Base-by-base conservation (phyloP, 23 tunicate genomes). In the Trididemnum clinides region DNA sequence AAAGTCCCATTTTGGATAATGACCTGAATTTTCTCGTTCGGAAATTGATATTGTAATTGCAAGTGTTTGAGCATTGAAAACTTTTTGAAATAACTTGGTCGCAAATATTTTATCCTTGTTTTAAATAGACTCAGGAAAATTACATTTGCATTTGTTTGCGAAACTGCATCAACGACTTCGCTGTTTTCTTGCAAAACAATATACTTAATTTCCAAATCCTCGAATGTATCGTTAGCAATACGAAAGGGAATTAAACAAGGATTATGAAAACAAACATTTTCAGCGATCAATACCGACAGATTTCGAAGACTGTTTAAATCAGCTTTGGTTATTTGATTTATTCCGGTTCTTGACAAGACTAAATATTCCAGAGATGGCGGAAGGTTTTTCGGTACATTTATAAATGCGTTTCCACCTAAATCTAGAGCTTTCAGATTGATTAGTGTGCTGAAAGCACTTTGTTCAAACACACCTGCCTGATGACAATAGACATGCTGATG, bases 351-450 rank as follows among this genome's bases (percentile, higher is more conserved):
- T 29, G 75, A 66, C 5, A 66, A 4, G 22, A 29, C 75, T 37
- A 66, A 66, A 31, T 66, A 66, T 31, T 66, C 75, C n/a, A 66
- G 31, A 66, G 37, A 5, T 5, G 75, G n/a, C 2, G 75, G 75
- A 30, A 66, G 75, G 37, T 66, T 31, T 28, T 3, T 32, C 10
- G 75, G 75, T 3, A 66, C 3, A 10, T 6, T 4, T 4, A 10
- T 29, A 30, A 66, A 66, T 5, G 75, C 36, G 37, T 66, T 66
- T 3, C 75, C 75, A 3, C 37, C 75, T 30, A 66, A 3, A 20
- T 66, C n/a, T 31, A 66, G 31, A 3, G 22, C 37, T 66, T 66
- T 66, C 37, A 66, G 31, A 31, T 66, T 66, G 31, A 32, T 5
- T 20, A 66, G 31, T 29, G 37, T 29, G 4, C 37, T 29, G 22